Conservation (phyloP, 2,797 vertebrate genomes). For the Oreonectes daqikongensis region DNA sequence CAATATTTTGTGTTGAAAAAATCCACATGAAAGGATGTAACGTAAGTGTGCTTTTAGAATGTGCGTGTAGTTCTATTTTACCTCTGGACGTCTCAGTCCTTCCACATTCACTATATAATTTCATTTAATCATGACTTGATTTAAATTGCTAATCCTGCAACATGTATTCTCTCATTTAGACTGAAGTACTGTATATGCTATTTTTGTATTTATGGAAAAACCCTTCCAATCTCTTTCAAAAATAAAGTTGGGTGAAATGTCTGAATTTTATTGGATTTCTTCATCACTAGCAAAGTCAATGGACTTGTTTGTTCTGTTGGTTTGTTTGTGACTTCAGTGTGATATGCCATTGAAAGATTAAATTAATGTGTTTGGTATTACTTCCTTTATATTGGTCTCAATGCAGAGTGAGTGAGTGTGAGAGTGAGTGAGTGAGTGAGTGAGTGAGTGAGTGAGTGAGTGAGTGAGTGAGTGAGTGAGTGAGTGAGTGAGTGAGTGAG, state of each 20-base stretch:
- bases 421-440: too few species aligned
- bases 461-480: too few species aligned
- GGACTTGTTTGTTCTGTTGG: background rate
- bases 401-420: too few species aligned
- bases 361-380: background rate
- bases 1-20: slow-evolving; percentile 45
- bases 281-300: background rate
- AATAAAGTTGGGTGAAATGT: slow-evolving; percentile 36
- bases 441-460: too few species aligned
- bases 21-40: slow-evolving; percentile 32
- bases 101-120: slow-evolving; percentile 3
- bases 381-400: background rate
- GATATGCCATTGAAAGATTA: background rate
- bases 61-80: background rate
- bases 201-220: slow-evolving; percentile 54
- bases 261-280: background rate
- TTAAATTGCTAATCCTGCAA: slow-evolving; percentile 25
- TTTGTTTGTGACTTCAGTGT: background rate
- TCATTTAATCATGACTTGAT: slow-evolving; percentile 24
- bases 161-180: slow-evolving; percentile 38
- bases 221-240: slow-evolving; percentile 41
- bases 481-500: too few species aligned
- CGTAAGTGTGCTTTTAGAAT: slow-evolving; percentile 21
- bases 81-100: background rate
- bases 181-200: slow-evolving; percentile 48